These are phyloP conservation scores for Epizoanthus illoricatus DNA, from an alignment of 92 coral and sea anemone genomes.

Conservation along the genomic window DNA sequence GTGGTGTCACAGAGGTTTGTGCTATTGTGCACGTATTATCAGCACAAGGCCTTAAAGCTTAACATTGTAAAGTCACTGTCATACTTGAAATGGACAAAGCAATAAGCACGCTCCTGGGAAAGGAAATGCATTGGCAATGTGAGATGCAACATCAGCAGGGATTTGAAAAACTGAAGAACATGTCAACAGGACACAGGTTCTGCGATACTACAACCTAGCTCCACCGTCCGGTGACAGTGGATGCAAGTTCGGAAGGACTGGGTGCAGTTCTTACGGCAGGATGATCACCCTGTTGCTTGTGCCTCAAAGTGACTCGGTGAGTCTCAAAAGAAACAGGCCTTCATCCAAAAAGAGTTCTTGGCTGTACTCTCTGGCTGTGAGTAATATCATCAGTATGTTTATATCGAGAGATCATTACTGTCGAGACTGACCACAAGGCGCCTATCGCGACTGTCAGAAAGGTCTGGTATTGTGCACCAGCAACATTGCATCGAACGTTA, in stretches of 20 bases:
- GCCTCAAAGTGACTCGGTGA: not conserved
- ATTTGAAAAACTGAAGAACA: not conserved
- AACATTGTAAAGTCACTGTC: constrained; percentile 21
- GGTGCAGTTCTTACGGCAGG: not conserved
- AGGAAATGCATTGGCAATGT: constrained; percentile 34
- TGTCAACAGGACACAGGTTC: constrained; percentile 17
- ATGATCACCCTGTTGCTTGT: not conserved
- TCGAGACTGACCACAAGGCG: not conserved
- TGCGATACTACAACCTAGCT: constrained; percentile 25
- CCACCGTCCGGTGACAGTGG: constrained; percentile 15
- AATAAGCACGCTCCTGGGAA: constrained; percentile 23
- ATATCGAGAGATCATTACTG: not conserved
- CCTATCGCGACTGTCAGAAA: too few relatives aligned
- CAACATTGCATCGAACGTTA: too few relatives aligned
- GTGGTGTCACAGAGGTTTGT: constrained; percentile 15
- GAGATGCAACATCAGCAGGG: constrained; percentile 6
- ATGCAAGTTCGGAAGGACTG: constrained; percentile 24
- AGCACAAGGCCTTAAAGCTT: constrained; percentile 26
- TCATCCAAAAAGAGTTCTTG: not conserved
- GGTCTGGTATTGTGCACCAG: too few relatives aligned
- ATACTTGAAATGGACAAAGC: constrained; percentile 24
- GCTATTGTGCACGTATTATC: constrained; percentile 32
- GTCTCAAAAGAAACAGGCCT: not conserved
- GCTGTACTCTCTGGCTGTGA: not conserved
- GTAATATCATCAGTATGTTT: not conserved